These are phyloP conservation scores for Tyto alba DNA, from an alignment of 2,113 vertebrate genomes.

Conservation along the genomic window DNA sequence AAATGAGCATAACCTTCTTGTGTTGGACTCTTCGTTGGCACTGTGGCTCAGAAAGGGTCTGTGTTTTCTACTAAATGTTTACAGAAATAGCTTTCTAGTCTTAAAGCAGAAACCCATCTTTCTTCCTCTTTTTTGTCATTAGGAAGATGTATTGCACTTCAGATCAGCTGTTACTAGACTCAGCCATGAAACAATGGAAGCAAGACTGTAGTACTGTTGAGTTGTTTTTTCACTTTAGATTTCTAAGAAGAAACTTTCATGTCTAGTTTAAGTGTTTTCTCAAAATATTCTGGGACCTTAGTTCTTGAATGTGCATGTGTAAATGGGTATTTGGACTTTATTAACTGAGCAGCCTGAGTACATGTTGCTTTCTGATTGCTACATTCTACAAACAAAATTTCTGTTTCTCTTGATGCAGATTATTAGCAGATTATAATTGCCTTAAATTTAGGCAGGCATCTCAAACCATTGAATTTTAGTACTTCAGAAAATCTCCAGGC, in stretches of 20 bases:
- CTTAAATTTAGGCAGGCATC: not conserved
- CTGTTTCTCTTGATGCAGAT: not conserved
- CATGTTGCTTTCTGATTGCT: not conserved
- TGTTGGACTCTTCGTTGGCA: not conserved
- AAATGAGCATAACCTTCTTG: accelerated
- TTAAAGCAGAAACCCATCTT: not conserved
- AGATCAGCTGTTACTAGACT: not conserved
- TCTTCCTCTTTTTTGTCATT: not conserved
- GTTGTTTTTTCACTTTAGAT: not conserved
- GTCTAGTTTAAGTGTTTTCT: not conserved
- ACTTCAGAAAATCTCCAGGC: not conserved
- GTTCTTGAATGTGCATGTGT: not conserved
- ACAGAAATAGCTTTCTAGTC: not conserved
- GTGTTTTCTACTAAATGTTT: not conserved
- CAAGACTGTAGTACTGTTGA: not conserved
- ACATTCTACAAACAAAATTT: not conserved
- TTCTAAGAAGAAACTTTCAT: not conserved
- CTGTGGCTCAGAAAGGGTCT: not conserved
- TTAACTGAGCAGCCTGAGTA: not conserved
- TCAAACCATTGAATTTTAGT: not conserved
- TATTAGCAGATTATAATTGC: not conserved
- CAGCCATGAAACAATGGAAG: not conserved
- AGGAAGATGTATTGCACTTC: accelerated
- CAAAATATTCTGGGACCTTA: not conserved
- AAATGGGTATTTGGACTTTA: not conserved